Evolutionary conservation across 2,797 vertebrate species (phyloP).

Genomic region (Tenualosa ilisha): DNA sequence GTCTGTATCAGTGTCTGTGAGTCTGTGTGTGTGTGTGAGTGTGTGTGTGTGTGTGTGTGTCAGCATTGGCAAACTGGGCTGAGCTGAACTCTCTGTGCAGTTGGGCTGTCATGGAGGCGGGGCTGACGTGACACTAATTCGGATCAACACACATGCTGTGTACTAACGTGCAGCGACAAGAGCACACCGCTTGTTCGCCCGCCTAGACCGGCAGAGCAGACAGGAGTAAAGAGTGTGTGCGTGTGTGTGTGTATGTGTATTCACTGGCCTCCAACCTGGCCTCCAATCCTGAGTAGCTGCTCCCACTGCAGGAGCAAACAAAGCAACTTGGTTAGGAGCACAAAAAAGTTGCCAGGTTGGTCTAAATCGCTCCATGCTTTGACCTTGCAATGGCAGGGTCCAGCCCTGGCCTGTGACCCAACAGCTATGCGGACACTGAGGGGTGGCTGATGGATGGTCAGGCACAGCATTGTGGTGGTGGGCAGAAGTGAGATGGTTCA

Average conservation of each 20-base stretch:
- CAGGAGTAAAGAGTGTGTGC: neutral
- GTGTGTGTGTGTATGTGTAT: neutral
- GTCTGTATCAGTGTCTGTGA: neutral
- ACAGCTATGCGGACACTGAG: neutral
- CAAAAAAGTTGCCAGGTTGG: neutral
- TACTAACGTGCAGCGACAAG: neutral
- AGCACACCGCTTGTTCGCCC: neutral
- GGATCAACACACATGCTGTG: neutral
- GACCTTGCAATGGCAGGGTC: neutral
- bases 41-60: neutral
- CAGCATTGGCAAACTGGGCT: neutral
- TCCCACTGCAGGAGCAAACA: neutral
- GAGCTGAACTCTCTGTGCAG: neutral
- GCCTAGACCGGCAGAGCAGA: neutral
- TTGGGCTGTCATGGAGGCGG: neutral
- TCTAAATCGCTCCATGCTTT: neutral
- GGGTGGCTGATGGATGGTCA: neutral
- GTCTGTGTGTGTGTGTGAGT: neutral
- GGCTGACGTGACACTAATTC: slow-evolving; percentile 12
- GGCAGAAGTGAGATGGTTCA: neutral
- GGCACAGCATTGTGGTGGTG: neutral
- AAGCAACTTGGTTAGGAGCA: neutral
- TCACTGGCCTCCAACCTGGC: neutral
- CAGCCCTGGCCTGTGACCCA: neutral
- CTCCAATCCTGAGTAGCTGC: neutral